These are phyloP conservation scores for Ariopsis seemanni DNA, from an alignment of 2,113 vertebrate species.

Conservation along the genomic window DNA sequence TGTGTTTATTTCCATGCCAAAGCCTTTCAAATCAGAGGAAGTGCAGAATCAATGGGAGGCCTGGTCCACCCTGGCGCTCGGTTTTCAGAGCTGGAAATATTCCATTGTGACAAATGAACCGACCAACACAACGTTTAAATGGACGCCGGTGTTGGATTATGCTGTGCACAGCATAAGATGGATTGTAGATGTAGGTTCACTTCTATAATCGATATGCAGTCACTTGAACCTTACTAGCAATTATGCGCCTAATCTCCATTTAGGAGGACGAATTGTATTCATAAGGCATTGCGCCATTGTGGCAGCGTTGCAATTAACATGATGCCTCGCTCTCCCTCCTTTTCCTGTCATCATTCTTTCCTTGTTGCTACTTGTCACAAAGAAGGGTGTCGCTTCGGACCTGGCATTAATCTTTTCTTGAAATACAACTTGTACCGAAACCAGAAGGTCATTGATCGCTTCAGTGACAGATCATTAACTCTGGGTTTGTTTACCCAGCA, in stretches of 20 bases:
- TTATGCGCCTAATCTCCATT: conserved; percentile 26
- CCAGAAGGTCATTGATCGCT: conserved; percentile 19
- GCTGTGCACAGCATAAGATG: not conserved
- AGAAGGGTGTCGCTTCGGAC: not conserved
- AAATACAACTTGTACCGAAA: conserved; percentile 1
- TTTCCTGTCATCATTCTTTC: not conserved
- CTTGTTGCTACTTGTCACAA: not conserved
- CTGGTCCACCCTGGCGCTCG: not conserved
- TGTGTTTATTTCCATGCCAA: conserved; percentile 31
- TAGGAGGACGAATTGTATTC: conserved; percentile 15
- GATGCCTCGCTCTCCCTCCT: not conserved
- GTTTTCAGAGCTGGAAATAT: conserved; percentile 24
- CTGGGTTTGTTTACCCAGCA: conserved; percentile 12
- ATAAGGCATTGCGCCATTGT: conserved; percentile 5
- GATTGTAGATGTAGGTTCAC: not conserved
- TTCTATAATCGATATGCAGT: conserved; percentile 13
- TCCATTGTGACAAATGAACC: conserved; percentile 19
- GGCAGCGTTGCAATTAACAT: conserved; percentile 4
- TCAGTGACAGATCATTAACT: conserved; percentile 22
- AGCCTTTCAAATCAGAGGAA: conserved; percentile 40
- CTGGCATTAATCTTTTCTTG: conserved; percentile 24
- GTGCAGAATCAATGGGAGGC: conserved; percentile 24
- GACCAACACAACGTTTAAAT: conserved; percentile 3
- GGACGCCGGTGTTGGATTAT: not conserved
- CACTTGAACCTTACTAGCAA: not conserved